Evolutionary conservation across 2,113 vertebrate genomes (phyloP).

Genomic region (Apaloderma vittatum): DNA sequence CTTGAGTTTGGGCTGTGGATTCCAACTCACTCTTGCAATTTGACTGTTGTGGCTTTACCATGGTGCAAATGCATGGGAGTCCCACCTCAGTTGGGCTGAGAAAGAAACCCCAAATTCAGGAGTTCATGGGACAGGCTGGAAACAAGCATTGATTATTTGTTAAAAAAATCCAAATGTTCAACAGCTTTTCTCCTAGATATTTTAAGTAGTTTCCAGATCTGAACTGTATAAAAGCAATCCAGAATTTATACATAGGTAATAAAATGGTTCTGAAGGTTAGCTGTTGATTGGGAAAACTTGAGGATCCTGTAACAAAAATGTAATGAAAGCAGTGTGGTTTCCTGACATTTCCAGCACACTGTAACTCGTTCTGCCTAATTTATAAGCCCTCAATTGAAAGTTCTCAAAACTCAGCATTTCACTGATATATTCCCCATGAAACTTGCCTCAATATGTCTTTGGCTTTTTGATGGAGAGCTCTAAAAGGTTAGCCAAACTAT

Average conservation of each 20-base stretch:
- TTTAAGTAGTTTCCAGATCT: background rate
- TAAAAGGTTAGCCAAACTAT: background rate
- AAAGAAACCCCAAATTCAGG: background rate
- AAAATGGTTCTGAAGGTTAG: background rate
- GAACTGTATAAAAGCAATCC: background rate
- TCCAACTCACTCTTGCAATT: constrained; percentile 15
- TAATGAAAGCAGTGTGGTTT: constrained; percentile 27
- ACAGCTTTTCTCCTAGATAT: background rate
- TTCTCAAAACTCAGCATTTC: background rate
- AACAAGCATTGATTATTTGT: background rate
- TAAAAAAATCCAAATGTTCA: background rate
- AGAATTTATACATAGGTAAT: background rate
- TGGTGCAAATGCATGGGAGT: background rate
- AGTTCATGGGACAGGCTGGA: background rate
- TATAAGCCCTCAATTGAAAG: background rate
- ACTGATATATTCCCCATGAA: background rate
- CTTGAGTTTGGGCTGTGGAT: background rate
- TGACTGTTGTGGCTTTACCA: background rate
- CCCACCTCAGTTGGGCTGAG: background rate
- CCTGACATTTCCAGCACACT: background rate
- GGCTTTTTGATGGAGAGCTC: background rate
- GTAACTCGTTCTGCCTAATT: background rate
- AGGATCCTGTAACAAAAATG: background rate
- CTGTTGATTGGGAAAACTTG: constrained; percentile 2
- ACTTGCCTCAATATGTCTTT: background rate